Evolutionary conservation across 2,888 invertebrate genomes (phyloP).

Genomic region (Heteromurus nitidus): DNA sequence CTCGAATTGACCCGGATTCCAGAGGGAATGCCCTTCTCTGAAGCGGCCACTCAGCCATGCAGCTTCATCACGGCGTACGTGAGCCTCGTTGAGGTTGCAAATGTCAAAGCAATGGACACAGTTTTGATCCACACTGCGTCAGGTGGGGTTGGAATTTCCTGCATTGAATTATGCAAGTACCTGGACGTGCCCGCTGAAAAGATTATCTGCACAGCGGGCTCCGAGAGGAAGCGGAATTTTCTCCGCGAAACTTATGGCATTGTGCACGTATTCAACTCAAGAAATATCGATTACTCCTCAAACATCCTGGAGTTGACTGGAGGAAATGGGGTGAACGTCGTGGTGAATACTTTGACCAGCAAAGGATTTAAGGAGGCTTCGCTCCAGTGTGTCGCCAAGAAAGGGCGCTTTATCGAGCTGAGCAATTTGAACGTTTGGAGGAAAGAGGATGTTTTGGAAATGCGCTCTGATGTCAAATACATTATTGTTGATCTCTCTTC

Average conservation of each 20-base stretch:
- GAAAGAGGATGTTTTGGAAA: constrained; percentile 37
- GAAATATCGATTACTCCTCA: constrained; percentile 39
- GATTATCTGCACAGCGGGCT: constrained; percentile 54
- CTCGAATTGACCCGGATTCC: not conserved
- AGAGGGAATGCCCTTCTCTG: not conserved
- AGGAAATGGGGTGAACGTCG: constrained; percentile 53
- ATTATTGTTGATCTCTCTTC: constrained; percentile 40
- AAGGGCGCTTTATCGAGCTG: constrained; percentile 57
- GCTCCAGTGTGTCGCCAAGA: not conserved
- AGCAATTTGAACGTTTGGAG: constrained; percentile 52
- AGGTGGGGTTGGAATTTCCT: constrained; percentile 61
- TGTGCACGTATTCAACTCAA: constrained; percentile 49
- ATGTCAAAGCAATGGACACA: not conserved
- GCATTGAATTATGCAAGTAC: constrained; percentile 51
- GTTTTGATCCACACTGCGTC: constrained; percentile 61
- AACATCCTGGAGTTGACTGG: constrained; percentile 34
- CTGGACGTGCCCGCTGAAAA: constrained; percentile 32
- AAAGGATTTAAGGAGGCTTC: constrained; percentile 61
- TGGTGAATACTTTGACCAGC: constrained; percentile 45
- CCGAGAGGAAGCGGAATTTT: constrained; percentile 44
- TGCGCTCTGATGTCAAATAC: constrained; percentile 59
- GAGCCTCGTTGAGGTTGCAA: not conserved
- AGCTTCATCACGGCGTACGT: not conserved
- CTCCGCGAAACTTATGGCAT: constrained; percentile 1
- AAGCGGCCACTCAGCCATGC: not conserved